A percentile compares a stretch with the other conserved stretches of the same genome.
Evolutionary conservation across 2,888 invertebrate genomes (phyloP).

Genomic region (Meiosimyza platycephala): DNA sequence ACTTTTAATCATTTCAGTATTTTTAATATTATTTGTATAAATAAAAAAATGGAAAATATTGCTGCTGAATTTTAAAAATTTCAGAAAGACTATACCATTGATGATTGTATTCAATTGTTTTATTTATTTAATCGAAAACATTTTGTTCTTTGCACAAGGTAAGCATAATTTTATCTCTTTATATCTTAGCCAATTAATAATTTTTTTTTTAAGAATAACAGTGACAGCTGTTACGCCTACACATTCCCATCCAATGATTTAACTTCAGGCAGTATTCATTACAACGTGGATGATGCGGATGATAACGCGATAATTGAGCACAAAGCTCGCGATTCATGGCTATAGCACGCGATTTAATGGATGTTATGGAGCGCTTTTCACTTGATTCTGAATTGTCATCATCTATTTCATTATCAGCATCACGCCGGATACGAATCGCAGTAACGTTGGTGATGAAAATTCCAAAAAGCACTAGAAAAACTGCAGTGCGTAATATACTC

Average conservation of each 20-base stretch:
- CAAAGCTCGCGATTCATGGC: slow-evolving; percentile 59
- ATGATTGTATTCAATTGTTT: no score
- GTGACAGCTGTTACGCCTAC: slow-evolving; percentile 59
- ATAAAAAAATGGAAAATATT: no score
- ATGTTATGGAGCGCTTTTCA: slow-evolving; percentile 47
- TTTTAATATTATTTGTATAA: no score
- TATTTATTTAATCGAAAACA: no score
- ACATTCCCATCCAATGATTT: slow-evolving; percentile 64
- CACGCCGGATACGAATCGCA: neutral
- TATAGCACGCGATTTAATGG: slow-evolving; percentile 61
- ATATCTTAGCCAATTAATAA: no score
- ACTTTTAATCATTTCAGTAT: no score
- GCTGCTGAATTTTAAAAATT: no score
- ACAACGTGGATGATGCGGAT: slow-evolving; percentile 61
- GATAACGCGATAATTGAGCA: slow-evolving; percentile 54
- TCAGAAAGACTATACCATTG: no score
- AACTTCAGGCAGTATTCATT: slow-evolving; percentile 59
- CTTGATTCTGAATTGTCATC: slow-evolving; percentile 25
- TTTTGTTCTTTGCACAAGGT: no score
- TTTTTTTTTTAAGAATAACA: slow-evolving; percentile 55
- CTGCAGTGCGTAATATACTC: neutral
- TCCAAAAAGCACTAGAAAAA: neutral
- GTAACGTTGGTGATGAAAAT: neutral
- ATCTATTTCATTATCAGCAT: slow-evolving; percentile 24
- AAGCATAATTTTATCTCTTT: no score